Percentiles rank a stretch among this genome's conserved stretches.
These are phyloP conservation scores for Amorpha juglandis DNA, from an alignment of 2,888 invertebrate species.

Conservation along the genomic window DNA sequence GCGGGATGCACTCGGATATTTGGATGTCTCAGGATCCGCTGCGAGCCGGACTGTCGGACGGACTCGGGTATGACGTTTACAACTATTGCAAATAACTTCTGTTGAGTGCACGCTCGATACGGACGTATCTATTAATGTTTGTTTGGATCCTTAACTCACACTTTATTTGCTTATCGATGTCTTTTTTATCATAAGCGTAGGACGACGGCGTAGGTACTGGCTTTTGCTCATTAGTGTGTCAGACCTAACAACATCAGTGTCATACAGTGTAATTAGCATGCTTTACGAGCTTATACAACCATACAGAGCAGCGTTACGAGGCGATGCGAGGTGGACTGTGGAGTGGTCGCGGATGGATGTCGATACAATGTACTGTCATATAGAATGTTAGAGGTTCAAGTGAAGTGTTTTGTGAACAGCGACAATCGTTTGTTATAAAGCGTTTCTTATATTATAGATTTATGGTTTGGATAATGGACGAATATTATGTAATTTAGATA, in stretches of 20 bases:
- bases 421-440: conserved; percentile 18
- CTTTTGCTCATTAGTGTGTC: conserved; percentile 66
- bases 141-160: conserved; percentile 72
- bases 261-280: conserved; percentile 55
- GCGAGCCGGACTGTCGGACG: conserved; percentile 39
- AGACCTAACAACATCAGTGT: conserved; percentile 54
- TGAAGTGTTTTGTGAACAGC: conserved; percentile 5
- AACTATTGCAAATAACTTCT: conserved; percentile 76
- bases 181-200: conserved; percentile 51
- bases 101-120: conserved; percentile 79
- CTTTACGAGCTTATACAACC: conserved; percentile 54
- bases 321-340: not conserved
- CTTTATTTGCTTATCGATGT: conserved; percentile 72
- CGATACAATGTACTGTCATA: not conserved
- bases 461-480: conserved; percentile 24
- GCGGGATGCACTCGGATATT: conserved; percentile 50
- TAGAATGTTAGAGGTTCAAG: conserved; percentile 13
- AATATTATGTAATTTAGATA: conserved; percentile 66
- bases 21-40: conserved; percentile 60
- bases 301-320: conserved; percentile 40
- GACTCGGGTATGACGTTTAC: conserved; percentile 78
- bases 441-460: conserved; percentile 23
- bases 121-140: conserved; percentile 52
- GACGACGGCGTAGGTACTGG: conserved; percentile 51
- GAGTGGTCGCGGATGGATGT: conserved; percentile 2